phyloP scores from a whole-genome alignment of 2,888 invertebrate genomes.

The Oasisia sp. region DNA sequence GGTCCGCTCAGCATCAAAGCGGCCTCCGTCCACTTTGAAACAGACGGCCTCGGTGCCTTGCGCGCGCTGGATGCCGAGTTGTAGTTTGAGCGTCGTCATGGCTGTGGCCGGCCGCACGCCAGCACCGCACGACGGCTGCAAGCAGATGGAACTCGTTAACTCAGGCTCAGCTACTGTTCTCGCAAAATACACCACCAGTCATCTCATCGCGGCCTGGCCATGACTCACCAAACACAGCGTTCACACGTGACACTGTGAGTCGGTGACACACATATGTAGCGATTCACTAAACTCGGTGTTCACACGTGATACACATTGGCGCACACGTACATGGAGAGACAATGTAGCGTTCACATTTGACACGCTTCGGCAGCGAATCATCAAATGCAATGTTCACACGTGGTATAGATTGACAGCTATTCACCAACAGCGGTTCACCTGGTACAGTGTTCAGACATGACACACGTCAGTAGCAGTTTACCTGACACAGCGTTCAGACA shows the following conservation, averaged over 20 bases:
- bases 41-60: conserved; percentile 67
- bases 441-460: too few species aligned
- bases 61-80: neutral
- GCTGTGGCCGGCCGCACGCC: neutral
- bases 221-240: conserved; percentile 8
- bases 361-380: neutral
- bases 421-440: too few species aligned
- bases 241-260: neutral
- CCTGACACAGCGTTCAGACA: too few species aligned
- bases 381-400: neutral
- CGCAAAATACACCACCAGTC: neutral
- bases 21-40: conserved; percentile 72
- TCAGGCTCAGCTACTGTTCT: neutral
- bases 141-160: neutral
- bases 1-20: conserved; percentile 71
- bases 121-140: neutral
- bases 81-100: neutral
- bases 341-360: neutral
- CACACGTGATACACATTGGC: neutral
- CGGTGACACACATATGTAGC: neutral
- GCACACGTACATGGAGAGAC: too few species aligned
- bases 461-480: too few species aligned
- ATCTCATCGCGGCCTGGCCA: neutral
- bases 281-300: neutral
- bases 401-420: too few species aligned